Base-by-base conservation (phyloP, 2,888 invertebrate genomes). In the Tenodera sinensis region DNA sequence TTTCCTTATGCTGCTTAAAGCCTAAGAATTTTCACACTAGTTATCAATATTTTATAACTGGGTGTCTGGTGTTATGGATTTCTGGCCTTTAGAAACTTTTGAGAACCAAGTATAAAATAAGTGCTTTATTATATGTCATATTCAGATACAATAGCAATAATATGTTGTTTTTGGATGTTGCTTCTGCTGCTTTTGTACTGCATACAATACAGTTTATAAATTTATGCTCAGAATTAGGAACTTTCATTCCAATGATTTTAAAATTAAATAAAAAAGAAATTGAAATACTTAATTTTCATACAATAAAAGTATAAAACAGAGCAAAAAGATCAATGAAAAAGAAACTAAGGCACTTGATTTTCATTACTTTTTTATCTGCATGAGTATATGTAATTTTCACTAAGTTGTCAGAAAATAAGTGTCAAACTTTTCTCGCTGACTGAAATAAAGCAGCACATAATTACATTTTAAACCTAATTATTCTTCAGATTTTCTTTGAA, bases 21-120 rank as follows among this genome's bases (percentile, higher is more conserved):
- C 54, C 54, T 20, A 71, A 71, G 54, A 20, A 3, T 71, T 71
- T 71, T 71, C 54, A 71, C 54, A 71, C 6, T 71, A 20, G 25
- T 71, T 71, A 6, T 71, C 25, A 71, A 71, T 71, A 71, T 71
- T 71, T 71, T 71, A 84, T 25, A 28, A 86, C 8, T 84, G 88
- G 84, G 83, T 88, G 90, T 91, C 91, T 92, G 92, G 92, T 93
- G 93, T 93, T 93, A 93, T 93, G 93, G 93, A 93, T 93, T 93
- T 93, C 92, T 93, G 93, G 92, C 92, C 92, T 91, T 91, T 91
- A 90, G 83, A 86, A 85, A 27, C 27, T 83, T 85, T 9, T 85
- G 8, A 42, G 9, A n/a, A 15, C n/a, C 27, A 27, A 88, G 27
- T 81, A 27, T 42, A 88, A 28, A 34, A 27, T 82, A 34, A 12